phyloP scores from a whole-genome alignment of 2,797 vertebrate species.

The Apogon hyalosoma region DNA sequence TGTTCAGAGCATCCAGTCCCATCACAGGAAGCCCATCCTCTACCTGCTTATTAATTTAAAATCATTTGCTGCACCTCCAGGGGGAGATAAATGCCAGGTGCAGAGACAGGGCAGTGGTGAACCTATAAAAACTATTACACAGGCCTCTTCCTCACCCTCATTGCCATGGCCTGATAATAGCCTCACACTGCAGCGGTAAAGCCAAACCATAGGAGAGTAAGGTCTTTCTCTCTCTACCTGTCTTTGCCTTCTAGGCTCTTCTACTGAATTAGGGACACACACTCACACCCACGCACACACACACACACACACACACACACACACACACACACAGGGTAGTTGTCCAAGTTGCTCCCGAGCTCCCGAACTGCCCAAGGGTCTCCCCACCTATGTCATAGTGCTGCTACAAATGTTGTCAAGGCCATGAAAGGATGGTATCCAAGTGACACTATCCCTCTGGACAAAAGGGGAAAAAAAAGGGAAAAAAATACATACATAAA shows the following conservation, averaged over 20 bases:
- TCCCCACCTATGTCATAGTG: conserved; percentile 71
- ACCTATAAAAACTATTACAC: conserved; percentile 88
- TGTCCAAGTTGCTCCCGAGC: conserved; percentile 47
- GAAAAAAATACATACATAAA: conserved; percentile 45
- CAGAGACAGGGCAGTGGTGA: conserved; percentile 80
- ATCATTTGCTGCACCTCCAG: conserved; percentile 83
- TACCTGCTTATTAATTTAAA: conserved; percentile 87
- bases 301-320: too few relatives aligned
- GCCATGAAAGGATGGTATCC: conserved; percentile 65
- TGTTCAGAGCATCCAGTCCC: conserved; percentile 55
- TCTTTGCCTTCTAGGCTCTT: conserved; percentile 67
- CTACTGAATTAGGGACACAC: conserved; percentile 66
- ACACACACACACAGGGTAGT: conserved; percentile 32
- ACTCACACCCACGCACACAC: conserved; percentile 17
- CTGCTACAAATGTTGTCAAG: conserved; percentile 59
- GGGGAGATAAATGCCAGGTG: conserved; percentile 86
- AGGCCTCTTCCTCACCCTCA: conserved; percentile 82
- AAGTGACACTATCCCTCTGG: conserved; percentile 63
- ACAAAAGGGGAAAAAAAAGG: conserved; percentile 44
- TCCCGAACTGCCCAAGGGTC: conserved; percentile 45
- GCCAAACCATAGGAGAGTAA: conserved; percentile 70
- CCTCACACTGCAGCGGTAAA: conserved; percentile 69
- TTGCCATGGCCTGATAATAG: conserved; percentile 84
- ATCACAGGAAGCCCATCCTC: conserved; percentile 68
- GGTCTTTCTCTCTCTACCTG: conserved; percentile 63